Evolutionary conservation across 2,797 vertebrate species (phyloP), one percentile per base, ranked within the genome.

Genomic region (Cottoperca gobio): DNA sequence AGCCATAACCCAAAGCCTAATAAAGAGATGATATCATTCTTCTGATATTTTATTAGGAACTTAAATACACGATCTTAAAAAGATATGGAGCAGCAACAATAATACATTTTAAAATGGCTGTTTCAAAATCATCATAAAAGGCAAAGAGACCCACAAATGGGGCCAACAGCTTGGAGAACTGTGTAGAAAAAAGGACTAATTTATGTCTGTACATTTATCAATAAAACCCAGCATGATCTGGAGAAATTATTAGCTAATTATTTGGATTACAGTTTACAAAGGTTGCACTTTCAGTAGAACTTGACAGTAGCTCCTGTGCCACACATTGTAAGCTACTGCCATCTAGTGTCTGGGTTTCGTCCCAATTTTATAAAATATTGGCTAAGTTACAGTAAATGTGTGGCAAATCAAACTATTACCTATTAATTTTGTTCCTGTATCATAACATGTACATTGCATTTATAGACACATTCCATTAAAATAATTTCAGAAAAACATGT

Each of bases 281-380:
- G 1, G 8, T 35, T 45, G 5, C 6, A 24, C n/a, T n/a, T 46
- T 4, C 8, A 33, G 31, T n/a, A n/a, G n/a, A n/a, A n/a, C n/a
- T n/a, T 8, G 16, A 13, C 40, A 23, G 19, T 0, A 26, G 1
- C 2, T 9, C 6, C 19, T 21, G 9, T 5, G 16, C 9, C 13
- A 43, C 8, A 42, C 42, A 35, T 1, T 23, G 43, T 37, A 2
- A 16, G 42, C 9, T 66, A 31, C 78, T 80, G 66, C 73, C 82
- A 89, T 42, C 87, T 83, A 48, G 64, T 80, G 87, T 9, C 42
- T 40, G 16, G 3, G 4, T 17, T 45, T 16, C 13, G 37, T 63
- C 5, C 0, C 24, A 28, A 10, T 23, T 39, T 35, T 3, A 37
- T 31, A 26, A 50, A 46, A 40, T 17, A 49, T 2, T 31, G 8